phyloP scores from a whole-genome alignment of 2,888 invertebrate genomes.

The Hyalella azteca region DNA sequence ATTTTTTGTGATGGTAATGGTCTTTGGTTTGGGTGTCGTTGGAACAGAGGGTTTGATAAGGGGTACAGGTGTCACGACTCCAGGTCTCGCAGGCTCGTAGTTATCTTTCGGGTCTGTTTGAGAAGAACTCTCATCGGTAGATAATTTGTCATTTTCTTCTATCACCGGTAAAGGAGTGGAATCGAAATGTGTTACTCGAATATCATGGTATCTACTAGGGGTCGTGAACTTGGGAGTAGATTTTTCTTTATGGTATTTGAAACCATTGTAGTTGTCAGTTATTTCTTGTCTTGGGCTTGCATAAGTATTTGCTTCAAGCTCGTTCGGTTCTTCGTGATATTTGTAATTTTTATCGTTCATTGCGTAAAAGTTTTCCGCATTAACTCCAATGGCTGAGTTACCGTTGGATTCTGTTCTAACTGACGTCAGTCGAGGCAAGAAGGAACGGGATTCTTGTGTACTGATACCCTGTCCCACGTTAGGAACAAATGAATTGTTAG shows the following conservation, averaged over 20 bases:
- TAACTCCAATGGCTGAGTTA: neutral
- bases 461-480: neutral
- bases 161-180: constrained; percentile 20
- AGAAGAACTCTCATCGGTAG: constrained; percentile 8
- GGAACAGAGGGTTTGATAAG: neutral
- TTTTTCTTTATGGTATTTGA: neutral
- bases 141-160: constrained; percentile 17
- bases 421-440: neutral
- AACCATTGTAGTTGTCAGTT: neutral
- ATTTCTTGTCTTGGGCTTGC: neutral
- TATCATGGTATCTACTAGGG: neutral
- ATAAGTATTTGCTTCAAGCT: neutral
- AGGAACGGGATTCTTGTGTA: neutral
- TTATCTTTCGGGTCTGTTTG: constrained; percentile 3
- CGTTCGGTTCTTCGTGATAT: neutral
- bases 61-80: neutral
- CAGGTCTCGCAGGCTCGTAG: neutral
- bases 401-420: neutral
- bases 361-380: neutral
- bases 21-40: constrained; percentile 3
- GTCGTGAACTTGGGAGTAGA: neutral
- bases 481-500: neutral
- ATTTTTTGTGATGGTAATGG: neutral
- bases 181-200: constrained; percentile 9
- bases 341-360: neutral